These are phyloP conservation scores for Amazona guildingii DNA, from an alignment of 2,113 vertebrate genomes.

Conservation along the genomic window DNA sequence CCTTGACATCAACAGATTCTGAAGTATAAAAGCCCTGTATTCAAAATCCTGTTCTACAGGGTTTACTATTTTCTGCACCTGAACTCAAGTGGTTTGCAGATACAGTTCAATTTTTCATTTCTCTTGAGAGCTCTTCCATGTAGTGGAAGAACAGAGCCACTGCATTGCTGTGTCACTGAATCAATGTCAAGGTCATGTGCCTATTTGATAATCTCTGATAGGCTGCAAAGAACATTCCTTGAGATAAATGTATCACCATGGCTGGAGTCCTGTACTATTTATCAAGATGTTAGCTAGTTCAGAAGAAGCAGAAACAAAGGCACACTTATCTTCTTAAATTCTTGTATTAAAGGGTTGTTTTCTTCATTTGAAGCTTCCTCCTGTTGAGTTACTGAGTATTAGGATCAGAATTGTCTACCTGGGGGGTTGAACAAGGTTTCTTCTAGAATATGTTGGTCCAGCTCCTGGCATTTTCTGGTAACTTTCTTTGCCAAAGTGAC, in stretches of 20 bases:
- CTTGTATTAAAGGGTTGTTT: neutral
- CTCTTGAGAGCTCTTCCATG: neutral
- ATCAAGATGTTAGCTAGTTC: neutral
- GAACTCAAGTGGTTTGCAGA: neutral
- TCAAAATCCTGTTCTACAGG: neutral
- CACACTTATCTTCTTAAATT: neutral
- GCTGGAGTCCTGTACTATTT: neutral
- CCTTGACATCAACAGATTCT: neutral
- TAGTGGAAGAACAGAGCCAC: neutral
- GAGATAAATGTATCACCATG: neutral
- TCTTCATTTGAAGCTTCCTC: neutral
- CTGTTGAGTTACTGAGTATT: neutral
- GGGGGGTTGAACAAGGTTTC: neutral
- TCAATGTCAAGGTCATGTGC: neutral
- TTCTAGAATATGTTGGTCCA: neutral
- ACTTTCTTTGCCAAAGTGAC: neutral
- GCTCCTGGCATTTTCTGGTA: neutral
- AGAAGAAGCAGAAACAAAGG: neutral
- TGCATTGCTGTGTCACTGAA: slow-evolving; percentile 6
- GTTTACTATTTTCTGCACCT: slow-evolving; percentile 12
- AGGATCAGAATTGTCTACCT: neutral
- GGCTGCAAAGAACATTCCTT: neutral
- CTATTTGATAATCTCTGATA: slow-evolving; percentile 10
- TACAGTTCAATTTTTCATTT: slow-evolving; percentile 28
- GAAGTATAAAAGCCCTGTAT: neutral